Conservation (phyloP, 2,888 invertebrate species). For the Lithosia quadra region DNA sequence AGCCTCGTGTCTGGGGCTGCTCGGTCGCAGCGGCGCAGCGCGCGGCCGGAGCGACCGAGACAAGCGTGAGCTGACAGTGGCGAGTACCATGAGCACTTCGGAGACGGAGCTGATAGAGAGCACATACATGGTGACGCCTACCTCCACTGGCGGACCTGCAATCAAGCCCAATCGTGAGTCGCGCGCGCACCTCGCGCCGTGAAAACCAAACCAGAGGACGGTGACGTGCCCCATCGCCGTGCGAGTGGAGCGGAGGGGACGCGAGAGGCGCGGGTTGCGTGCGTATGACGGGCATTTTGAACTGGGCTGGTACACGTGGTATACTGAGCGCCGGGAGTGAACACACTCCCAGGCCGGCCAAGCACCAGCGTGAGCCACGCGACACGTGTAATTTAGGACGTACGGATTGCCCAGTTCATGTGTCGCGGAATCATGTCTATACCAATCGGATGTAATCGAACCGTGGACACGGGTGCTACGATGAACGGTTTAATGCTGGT, state of each 20-base stretch:
- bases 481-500: constrained; percentile 85
- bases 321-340: constrained; percentile 37
- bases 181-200: constrained; percentile 68
- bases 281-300: constrained; percentile 48
- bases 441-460: constrained; percentile 69
- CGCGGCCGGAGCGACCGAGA: constrained; percentile 72
- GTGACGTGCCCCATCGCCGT: constrained; percentile 70
- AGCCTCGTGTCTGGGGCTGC: constrained; percentile 86
- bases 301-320: constrained; percentile 39
- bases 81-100: constrained; percentile 98
- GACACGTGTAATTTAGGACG: constrained; percentile 28
- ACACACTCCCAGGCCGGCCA: constrained; percentile 23
- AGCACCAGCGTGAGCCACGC: constrained; percentile 28
- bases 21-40: constrained; percentile 77
- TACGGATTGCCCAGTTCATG: constrained; percentile 45
- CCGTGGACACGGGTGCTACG: constrained; percentile 85
- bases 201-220: constrained; percentile 60
- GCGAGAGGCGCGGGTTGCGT: constrained; percentile 66
- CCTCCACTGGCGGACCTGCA: constrained; percentile 98
- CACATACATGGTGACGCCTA: constrained; percentile 99
- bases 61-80: constrained; percentile 81
- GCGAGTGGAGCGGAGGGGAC: constrained; percentile 58
- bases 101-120: constrained; percentile 99
- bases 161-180: constrained; percentile 84
- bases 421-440: constrained; percentile 64